Evolutionary conservation across 2,888 invertebrate species (phyloP), one percentile per base, ranked within the genome.

Genomic region (Busseola fusca): DNA sequence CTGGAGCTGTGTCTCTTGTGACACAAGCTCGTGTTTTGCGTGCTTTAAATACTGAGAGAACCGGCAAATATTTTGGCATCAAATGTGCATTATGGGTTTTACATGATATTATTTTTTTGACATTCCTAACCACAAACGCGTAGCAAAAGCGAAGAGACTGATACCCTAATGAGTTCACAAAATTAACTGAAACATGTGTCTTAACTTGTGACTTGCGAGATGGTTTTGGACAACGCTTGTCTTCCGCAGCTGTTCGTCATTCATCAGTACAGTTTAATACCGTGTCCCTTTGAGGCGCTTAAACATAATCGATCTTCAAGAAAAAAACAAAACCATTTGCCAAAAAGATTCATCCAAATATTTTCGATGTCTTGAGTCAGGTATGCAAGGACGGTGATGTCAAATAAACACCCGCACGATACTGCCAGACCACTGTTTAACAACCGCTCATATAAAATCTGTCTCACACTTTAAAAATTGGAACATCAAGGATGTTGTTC

Each of bases 311-410:
- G 84, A 83, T 84, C 74, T 84, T 80, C 72, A 82, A 73, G 80
- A 86, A 86, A 89, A 77, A 90, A 89, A 88, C 87, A 88, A 81
- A 77, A 77, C 72, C 82, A 85, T 86, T 88, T 90, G 90, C 90
- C 89, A 90, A 89, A 89, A 87, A 86, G 76, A 84, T 83, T 87
- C 84, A 80, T 81, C 76, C 81, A 86, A 88, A 88, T 85, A 87
- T 87, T 88, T 87, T 84, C 77, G 63, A 83, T 85, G 79, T 84
- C 81, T 84, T 84, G 80, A 80, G 82, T 85, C 84, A 84, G 80
- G 85, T 87, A 86, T 83, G 84, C 88, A 86, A 89, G 87, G 87
- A 87, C 86, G 71, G 76, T 76, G 81, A 87, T 82, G 86, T 86
- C 84, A 82, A 86, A 87, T 87, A 87, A 87, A 88, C 84, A 87